Evolutionary conservation across 2,888 invertebrate species (phyloP).

Genomic region (Prenolepis imparis): DNA sequence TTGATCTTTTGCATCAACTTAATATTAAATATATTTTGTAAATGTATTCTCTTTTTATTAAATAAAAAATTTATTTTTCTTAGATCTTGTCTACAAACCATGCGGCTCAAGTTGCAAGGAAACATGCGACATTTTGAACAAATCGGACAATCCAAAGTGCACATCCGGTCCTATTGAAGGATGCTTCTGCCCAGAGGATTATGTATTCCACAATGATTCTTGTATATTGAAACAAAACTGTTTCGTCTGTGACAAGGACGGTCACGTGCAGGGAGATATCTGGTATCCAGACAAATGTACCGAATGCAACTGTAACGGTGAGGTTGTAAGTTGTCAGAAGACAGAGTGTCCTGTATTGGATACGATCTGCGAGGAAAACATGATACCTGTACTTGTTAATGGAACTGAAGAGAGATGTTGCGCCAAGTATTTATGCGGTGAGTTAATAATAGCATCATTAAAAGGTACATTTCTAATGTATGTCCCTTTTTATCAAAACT

Average conservation of each 20-base stretch:
- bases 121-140: slow-evolving; percentile 89
- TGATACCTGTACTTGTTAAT: slow-evolving; percentile 87
- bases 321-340: slow-evolving; percentile 89
- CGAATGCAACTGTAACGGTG: slow-evolving; percentile 89
- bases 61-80: background rate
- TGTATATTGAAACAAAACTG: slow-evolving; percentile 91
- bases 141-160: slow-evolving; percentile 86
- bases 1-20: background rate
- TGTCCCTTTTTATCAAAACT: background rate
- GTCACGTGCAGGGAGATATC: slow-evolving; percentile 90
- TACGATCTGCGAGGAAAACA: slow-evolving; percentile 89
- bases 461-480: background rate
- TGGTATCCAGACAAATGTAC: slow-evolving; percentile 92
- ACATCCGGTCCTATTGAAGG: slow-evolving; percentile 89
- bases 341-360: slow-evolving; percentile 88
- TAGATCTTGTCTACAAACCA: slow-evolving; percentile 87
- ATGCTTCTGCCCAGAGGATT: slow-evolving; percentile 93
- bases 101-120: slow-evolving; percentile 89
- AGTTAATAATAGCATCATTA: slow-evolving; percentile 67
- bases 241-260: slow-evolving; percentile 91
- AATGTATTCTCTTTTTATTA: background rate
- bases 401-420: slow-evolving; percentile 90
- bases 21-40: background rate
- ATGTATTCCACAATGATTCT: slow-evolving; percentile 90
- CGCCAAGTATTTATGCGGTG: slow-evolving; percentile 90